phyloP scores from a whole-genome alignment of 2,797 vertebrate genomes.

The Sternarchorhynchus goeldii region DNA sequence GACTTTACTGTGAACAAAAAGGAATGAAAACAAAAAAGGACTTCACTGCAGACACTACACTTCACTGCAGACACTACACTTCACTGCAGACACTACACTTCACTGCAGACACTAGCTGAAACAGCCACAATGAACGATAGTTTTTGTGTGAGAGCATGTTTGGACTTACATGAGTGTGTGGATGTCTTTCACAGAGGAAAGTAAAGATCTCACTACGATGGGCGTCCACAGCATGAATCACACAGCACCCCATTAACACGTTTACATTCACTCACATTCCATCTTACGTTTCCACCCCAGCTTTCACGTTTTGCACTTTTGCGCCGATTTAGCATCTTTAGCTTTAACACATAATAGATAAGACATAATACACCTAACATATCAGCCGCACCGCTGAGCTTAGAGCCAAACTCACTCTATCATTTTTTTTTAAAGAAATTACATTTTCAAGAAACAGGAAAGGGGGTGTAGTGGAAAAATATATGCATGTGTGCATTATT shows the following conservation, averaged over 20 bases:
- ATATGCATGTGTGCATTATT: background rate
- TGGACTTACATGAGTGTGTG: background rate
- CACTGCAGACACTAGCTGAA: background rate
- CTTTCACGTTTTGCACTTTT: background rate
- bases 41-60: background rate
- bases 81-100: background rate
- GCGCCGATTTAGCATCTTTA: background rate
- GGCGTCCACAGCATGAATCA: constrained; percentile 50
- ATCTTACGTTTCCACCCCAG: no score
- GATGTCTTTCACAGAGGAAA: constrained; percentile 2
- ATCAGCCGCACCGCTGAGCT: background rate
- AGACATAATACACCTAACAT: no score
- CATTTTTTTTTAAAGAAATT: background rate
- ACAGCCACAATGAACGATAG: background rate
- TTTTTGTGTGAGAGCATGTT: background rate
- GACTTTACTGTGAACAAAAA: no score
- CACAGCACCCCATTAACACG: constrained; percentile 69
- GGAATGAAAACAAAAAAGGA: background rate
- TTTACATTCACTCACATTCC: constrained; percentile 56
- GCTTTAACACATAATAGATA: background rate
- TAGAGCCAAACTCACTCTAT: background rate
- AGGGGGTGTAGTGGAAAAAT: background rate
- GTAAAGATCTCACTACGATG: background rate
- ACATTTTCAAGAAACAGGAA: background rate
- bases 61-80: background rate